phyloP scores from a whole-genome alignment of 2,888 invertebrate species.

The Acheta domesticus region DNA sequence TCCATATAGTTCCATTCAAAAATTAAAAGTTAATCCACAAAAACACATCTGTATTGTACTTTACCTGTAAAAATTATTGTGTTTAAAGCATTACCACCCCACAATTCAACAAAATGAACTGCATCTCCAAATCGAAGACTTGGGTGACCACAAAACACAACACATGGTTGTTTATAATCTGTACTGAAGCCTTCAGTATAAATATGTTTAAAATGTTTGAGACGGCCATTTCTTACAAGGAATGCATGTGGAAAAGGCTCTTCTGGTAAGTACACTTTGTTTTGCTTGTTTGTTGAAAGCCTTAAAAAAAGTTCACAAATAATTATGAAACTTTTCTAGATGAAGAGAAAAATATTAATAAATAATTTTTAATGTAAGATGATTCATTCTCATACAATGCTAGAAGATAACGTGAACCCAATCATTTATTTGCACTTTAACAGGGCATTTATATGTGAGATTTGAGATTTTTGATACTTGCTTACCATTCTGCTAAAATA shows the following conservation, averaged over 20 bases:
- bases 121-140: conserved; percentile 94
- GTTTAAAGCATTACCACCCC: conserved; percentile 86
- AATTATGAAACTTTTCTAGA: not conserved
- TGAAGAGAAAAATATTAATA: not conserved
- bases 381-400: not conserved
- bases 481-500: conserved; percentile 92
- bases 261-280: conserved; percentile 91
- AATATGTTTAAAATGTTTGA: conserved; percentile 83
- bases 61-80: conserved; percentile 89
- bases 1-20: not conserved
- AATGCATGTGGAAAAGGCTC: conserved; percentile 96
- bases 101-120: conserved; percentile 93
- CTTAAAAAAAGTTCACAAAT: conserved; percentile 44
- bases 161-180: conserved; percentile 88
- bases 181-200: conserved; percentile 82
- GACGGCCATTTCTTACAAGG: conserved; percentile 74
- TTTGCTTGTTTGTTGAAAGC: conserved; percentile 84
- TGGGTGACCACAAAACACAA: conserved; percentile 96
- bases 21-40: not conserved
- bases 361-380: conserved; percentile 2
- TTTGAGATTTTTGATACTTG: not conserved
- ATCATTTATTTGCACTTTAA: not conserved
- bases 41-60: not conserved
- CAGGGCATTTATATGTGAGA: not conserved
- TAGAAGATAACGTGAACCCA: not conserved